Evolutionary conservation across 35 echinoderm and acorn worm species (phyloP).

Genomic region (Ophioderma brevispina): DNA sequence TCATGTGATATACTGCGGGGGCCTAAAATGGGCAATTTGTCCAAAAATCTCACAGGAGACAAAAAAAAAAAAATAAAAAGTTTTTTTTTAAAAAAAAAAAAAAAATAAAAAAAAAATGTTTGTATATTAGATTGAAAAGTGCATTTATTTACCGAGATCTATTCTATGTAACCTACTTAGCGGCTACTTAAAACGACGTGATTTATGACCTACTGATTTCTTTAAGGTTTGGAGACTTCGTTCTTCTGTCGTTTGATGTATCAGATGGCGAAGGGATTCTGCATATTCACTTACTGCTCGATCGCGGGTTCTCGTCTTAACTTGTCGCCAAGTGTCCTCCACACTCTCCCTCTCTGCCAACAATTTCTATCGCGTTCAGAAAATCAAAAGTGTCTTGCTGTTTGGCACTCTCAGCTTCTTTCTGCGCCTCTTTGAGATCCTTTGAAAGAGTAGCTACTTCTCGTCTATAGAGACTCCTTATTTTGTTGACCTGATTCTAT

Average conservation of each 20-base stretch:
- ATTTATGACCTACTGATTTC: slow-evolving; percentile 88
- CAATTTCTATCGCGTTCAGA: slow-evolving; percentile 86
- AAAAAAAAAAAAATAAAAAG: no score
- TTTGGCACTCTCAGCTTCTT: slow-evolving; percentile 81
- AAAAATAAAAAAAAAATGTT: no score
- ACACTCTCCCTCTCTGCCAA: slow-evolving; percentile 93
- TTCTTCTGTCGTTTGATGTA: slow-evolving; percentile 80
- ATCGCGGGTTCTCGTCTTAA: slow-evolving; percentile 87
- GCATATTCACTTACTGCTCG: slow-evolving; percentile 83
- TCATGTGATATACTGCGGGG: no score
- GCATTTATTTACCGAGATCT: no score
- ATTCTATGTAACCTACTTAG: no score
- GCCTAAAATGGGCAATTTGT: no score
- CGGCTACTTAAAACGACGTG: no score
- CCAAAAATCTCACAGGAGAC: no score
- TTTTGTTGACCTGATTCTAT: slow-evolving; percentile 76
- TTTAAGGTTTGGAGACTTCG: slow-evolving; percentile 76
- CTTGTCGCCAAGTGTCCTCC: slow-evolving; percentile 82
- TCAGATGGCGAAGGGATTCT: slow-evolving; percentile 78
- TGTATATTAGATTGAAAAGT: no score
- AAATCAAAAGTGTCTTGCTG: slow-evolving; percentile 80
- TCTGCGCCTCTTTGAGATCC: slow-evolving; percentile 72
- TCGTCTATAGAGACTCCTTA: slow-evolving; percentile 70
- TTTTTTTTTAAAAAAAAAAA: no score
- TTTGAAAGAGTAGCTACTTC: slow-evolving; percentile 67